Conservation (phyloP, 2,888 invertebrate species). For the Lydus trimaculatus region DNA sequence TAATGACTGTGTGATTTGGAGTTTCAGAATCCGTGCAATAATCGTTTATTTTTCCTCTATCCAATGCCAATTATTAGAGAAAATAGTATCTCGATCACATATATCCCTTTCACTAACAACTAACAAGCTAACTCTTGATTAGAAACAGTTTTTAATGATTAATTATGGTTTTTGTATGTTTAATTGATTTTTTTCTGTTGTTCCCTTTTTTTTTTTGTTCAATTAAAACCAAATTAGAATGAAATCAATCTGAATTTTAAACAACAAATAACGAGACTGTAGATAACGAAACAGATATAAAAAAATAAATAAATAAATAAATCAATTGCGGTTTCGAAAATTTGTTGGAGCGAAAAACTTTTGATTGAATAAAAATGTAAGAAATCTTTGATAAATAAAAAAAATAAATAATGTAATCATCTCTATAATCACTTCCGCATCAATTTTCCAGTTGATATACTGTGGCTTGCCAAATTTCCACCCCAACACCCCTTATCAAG, state of each 20-base stretch:
- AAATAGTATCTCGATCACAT: constrained; percentile 41
- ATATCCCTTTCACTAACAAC: constrained; percentile 45
- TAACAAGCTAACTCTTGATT: constrained; percentile 42
- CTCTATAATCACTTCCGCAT: not conserved
- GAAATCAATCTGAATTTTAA: not conserved
- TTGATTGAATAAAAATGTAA: not conserved
- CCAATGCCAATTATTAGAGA: constrained; percentile 42
- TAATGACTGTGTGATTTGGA: constrained; percentile 31
- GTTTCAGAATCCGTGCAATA: constrained; percentile 28
- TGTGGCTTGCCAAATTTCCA: not conserved
- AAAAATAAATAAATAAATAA: not conserved
- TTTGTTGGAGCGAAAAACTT: not conserved
- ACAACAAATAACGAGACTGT: not conserved
- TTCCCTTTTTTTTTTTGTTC: not conserved
- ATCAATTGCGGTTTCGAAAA: not conserved
- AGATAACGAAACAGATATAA: not conserved
- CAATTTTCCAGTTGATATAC: not conserved
- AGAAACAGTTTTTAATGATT: constrained; percentile 44
- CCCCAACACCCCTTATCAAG: not conserved
- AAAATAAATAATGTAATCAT: not conserved
- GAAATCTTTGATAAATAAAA: not conserved
- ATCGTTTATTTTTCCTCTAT: constrained; percentile 31
- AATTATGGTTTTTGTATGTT: constrained; percentile 37
- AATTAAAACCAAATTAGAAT: not conserved
- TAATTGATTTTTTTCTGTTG: constrained; percentile 20